Conservation (phyloP, 1,140 invertebrate genomes). For the Parapsyche elsis region DNA sequence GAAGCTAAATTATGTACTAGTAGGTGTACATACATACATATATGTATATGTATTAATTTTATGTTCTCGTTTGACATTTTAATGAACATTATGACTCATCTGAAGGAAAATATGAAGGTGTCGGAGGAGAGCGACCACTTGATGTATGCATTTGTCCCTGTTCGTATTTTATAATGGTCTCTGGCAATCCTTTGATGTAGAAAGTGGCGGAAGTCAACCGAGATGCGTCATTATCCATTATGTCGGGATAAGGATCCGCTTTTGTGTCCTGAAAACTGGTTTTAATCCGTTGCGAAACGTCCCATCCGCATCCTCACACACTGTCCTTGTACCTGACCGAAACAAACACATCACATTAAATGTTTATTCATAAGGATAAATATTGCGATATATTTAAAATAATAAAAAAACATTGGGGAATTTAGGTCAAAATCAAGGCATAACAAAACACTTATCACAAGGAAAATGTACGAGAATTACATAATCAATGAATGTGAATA, state of each 20-base stretch:
- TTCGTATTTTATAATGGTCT: background rate
- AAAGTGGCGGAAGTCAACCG: slow-evolving; percentile 35
- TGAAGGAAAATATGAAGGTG: background rate
- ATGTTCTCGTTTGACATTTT: background rate
- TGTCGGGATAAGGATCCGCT: background rate
- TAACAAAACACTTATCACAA: too few relatives aligned
- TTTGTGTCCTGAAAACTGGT: slow-evolving; percentile 28
- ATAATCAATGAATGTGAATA: too few relatives aligned
- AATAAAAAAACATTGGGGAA: too few relatives aligned
- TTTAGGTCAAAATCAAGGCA: too few relatives aligned
- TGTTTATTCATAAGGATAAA: too few relatives aligned
- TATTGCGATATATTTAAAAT: too few relatives aligned
- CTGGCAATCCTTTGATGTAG: background rate
- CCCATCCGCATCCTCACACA: slow-evolving; percentile 12
- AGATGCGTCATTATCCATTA: slow-evolving; percentile 38
- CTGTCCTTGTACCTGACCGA: too few relatives aligned
- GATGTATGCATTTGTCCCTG: background rate
- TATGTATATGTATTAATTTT: background rate
- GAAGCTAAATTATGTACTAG: background rate
- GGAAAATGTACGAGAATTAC: too few relatives aligned
- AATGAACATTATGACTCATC: background rate
- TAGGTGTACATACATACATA: background rate
- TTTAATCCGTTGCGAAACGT: slow-evolving; percentile 18
- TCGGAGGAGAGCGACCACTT: background rate
- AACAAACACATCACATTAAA: too few relatives aligned